Conservation (phyloP, 2,888 invertebrate genomes). For the Lapara coniferarum region DNA sequence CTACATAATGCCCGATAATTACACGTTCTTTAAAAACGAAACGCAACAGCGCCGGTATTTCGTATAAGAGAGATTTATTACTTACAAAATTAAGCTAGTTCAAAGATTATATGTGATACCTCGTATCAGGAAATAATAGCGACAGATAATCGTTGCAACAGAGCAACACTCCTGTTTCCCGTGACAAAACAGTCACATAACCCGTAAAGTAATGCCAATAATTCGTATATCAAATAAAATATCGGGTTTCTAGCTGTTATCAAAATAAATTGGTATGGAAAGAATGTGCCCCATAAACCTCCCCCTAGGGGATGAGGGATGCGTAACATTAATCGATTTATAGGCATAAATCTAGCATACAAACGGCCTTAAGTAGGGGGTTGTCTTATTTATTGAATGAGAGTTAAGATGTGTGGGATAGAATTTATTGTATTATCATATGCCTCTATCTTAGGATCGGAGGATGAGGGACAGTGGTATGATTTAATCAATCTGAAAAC, state of each 20-base stretch:
- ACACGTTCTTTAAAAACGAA: no score
- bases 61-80: no score
- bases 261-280: constrained; percentile 18
- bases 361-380: constrained; percentile 17
- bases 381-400: constrained; percentile 23
- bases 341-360: constrained; percentile 22
- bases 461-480: no score
- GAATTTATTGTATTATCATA: constrained; percentile 18
- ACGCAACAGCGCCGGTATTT: no score
- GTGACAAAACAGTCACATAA: neutral
- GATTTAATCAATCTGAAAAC: no score
- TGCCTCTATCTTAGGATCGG: constrained; percentile 2
- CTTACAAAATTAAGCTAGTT: no score
- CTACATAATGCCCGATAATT: no score
- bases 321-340: constrained; percentile 24
- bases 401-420: constrained; percentile 17
- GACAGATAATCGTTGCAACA: no score
- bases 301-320: constrained; percentile 16
- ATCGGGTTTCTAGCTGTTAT: constrained; percentile 2
- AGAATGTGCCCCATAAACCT: constrained; percentile 15
- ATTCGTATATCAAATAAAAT: constrained; percentile 14
- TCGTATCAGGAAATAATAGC: no score
- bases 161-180: neutral
- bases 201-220: neutral
- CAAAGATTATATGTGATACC: no score